A percentile compares a stretch with the other conserved stretches of the same genome.
Conservation (phyloP, 2,888 invertebrate species). For the Tenthredo amoena region DNA sequence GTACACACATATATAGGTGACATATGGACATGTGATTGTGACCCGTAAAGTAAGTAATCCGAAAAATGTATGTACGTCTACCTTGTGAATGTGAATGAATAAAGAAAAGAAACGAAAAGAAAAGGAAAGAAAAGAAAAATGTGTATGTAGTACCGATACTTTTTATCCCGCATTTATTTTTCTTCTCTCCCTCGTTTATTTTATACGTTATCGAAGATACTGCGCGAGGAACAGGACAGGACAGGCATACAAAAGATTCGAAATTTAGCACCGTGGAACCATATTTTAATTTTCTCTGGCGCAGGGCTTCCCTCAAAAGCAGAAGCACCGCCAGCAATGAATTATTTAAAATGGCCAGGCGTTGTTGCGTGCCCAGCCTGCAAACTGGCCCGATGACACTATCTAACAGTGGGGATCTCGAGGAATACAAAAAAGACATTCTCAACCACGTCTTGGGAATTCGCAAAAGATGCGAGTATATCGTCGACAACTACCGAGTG, state of each 20-base stretch:
- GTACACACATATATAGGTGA: background rate
- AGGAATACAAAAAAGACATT: background rate
- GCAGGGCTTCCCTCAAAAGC: slow-evolving; percentile 42
- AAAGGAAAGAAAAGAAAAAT: background rate
- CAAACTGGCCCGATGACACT: slow-evolving; percentile 57
- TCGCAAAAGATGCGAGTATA: slow-evolving; percentile 41
- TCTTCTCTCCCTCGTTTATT: background rate
- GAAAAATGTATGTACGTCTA: background rate
- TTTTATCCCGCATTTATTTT: background rate
- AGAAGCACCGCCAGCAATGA: slow-evolving; percentile 59
- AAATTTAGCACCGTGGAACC: slow-evolving; percentile 44
- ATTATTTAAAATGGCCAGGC: slow-evolving; percentile 64
- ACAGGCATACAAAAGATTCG: slow-evolving; percentile 59
- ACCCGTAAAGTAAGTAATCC: too few relatives aligned
- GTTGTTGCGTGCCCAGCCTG: slow-evolving; percentile 61
- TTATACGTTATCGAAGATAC: slow-evolving; percentile 11
- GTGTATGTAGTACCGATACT: background rate
- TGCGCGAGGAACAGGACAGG: slow-evolving; percentile 20
- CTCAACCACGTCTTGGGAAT: slow-evolving; percentile 46
- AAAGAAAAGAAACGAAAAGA: background rate
- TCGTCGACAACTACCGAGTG: background rate
- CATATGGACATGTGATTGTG: too few relatives aligned
- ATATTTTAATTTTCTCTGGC: slow-evolving; percentile 59
- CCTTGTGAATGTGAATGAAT: background rate
- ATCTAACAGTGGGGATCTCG: slow-evolving; percentile 53